A percentile compares a stretch with the other conserved stretches of the same genome.
Conservation (phyloP, 1,140 invertebrate genomes). For the Papilio polyxenes region DNA sequence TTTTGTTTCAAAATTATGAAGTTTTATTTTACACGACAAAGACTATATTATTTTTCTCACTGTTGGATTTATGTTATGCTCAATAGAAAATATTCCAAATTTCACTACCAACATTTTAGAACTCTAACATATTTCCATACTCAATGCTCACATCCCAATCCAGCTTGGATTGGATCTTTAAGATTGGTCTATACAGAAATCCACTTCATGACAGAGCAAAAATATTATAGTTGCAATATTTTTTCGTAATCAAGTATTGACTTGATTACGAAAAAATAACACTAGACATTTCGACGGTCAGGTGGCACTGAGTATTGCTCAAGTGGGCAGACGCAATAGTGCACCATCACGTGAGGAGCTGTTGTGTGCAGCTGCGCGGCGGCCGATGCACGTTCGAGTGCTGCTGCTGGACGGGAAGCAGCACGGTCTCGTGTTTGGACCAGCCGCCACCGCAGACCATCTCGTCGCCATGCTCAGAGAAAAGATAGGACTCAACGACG, state of each 20-base stretch:
- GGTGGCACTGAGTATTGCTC: slow-evolving; percentile 92
- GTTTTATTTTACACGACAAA: background rate
- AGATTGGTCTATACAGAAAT: too few species aligned
- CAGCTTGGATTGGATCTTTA: too few species aligned
- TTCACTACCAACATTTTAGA: too few species aligned
- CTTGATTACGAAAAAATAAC: background rate
- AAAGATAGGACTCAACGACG: slow-evolving; percentile 94
- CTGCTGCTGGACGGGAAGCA: slow-evolving; percentile 97
- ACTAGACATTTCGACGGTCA: slow-evolving; percentile 63
- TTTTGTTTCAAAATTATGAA: background rate
- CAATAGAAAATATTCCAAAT: background rate
- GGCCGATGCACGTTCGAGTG: slow-evolving; percentile 94
- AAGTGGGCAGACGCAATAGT: slow-evolving; percentile 92
- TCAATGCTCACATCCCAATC: background rate
- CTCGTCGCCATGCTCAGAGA: slow-evolving; percentile 93
- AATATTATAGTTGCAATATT: background rate
- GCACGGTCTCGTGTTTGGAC: slow-evolving; percentile 96
- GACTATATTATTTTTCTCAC: background rate
- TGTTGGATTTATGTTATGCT: background rate
- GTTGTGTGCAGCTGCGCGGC: slow-evolving; percentile 93
- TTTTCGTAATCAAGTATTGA: too few species aligned
- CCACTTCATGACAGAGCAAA: too few species aligned
- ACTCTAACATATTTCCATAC: background rate
- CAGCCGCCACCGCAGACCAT: slow-evolving; percentile 95
- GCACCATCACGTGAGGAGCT: slow-evolving; percentile 97